Conservation (phyloP, 35 echinoderm and acorn worm genomes). For the Ophiothrix spiculata region DNA sequence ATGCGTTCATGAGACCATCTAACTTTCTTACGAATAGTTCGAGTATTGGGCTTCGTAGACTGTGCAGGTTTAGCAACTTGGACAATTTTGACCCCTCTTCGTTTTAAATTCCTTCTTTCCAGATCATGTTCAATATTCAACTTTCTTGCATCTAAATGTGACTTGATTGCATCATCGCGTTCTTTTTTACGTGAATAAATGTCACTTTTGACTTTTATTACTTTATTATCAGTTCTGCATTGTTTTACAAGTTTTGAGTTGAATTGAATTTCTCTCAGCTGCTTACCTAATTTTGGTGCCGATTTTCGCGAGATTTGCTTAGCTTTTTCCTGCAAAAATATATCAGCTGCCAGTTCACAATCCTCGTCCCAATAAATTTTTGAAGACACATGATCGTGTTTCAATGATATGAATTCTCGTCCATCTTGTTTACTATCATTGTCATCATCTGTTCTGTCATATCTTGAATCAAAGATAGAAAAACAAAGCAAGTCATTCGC, state of each 20-base stretch:
- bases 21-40: background rate
- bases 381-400: too few relatives aligned
- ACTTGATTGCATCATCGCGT: background rate
- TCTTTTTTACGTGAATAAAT: background rate
- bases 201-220: background rate
- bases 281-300: background rate
- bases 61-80: background rate
- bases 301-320: conserved; percentile 4
- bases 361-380: conserved; percentile 1
- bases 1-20: background rate
- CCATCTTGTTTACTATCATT: too few relatives aligned
- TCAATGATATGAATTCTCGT: too few relatives aligned
- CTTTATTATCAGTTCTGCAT: background rate
- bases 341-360: conserved; percentile 13
- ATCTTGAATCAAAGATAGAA: background rate
- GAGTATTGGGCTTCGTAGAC: background rate
- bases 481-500: conserved; percentile 1
- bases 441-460: background rate
- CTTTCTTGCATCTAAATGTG: background rate
- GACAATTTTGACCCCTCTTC: background rate
- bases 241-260: background rate
- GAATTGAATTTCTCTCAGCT: conserved; percentile 20
- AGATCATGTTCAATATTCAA: conserved; percentile 37
- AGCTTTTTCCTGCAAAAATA: background rate
- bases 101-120: background rate